A percentile compares a stretch with the other conserved stretches of the same genome.
Conservation (phyloP, 2,797 vertebrate species). For the Limosa lapponica region DNA sequence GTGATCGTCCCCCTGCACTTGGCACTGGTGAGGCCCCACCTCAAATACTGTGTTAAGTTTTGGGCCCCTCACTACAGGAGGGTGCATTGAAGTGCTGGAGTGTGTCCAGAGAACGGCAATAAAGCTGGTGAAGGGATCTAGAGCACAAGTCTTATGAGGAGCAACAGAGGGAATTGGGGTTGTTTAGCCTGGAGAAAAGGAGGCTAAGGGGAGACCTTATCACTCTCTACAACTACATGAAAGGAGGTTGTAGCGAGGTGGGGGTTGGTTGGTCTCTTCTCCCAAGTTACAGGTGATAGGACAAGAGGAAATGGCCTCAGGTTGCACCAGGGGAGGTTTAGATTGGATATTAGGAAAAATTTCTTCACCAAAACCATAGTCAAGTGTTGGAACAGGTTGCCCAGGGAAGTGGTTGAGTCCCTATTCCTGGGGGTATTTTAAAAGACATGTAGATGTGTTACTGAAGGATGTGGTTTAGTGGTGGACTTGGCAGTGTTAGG, state of each 20-base stretch:
- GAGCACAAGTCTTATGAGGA: background rate
- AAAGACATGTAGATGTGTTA: background rate
- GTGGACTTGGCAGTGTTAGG: background rate
- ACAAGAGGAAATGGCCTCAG: background rate
- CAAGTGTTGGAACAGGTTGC: background rate
- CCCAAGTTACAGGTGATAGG: background rate
- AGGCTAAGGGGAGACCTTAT: background rate
- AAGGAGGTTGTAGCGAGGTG: background rate
- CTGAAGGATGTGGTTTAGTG: background rate
- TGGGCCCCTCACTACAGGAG: background rate
- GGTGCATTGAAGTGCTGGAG: background rate
- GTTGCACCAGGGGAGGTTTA: background rate
- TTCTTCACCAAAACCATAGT: background rate
- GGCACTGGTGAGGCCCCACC: background rate
- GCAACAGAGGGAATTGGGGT: background rate
- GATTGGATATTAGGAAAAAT: background rate
- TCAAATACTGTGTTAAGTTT: background rate
- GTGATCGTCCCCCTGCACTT: background rate
- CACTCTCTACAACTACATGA: background rate
- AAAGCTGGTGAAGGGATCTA: background rate
- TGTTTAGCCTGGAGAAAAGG: background rate
- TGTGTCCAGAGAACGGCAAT: background rate
- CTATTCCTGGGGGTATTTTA: background rate
- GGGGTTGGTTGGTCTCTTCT: background rate
- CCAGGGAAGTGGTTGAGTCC: background rate